Base-by-base conservation (phyloP, 2,113 vertebrate genomes). In the Eulemur macaco region DNA sequence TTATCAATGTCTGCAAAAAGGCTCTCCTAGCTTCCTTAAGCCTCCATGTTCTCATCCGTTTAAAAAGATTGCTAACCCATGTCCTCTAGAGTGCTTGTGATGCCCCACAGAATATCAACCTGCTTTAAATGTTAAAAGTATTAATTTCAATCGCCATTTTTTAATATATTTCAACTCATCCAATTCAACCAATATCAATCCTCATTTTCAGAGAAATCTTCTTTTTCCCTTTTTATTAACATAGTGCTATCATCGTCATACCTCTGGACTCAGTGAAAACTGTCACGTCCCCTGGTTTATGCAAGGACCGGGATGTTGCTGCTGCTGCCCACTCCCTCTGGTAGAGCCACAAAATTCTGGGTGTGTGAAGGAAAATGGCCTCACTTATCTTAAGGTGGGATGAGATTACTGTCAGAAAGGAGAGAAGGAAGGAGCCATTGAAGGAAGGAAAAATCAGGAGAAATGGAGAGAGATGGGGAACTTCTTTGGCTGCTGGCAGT, bases 121-220 rank as follows among this genome's bases (percentile, higher is more conserved):
- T 86, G 25, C 21, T 76, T 81, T 76, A 78, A 89, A 39, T 92
- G 1, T 81, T 94, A 56, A 80, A 94, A 81, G 66, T 45, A 52
- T 37, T 90, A 54, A 34, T 76, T 77, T 63, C 6, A 66, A 17
- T 56, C 31, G 34, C 68, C 14, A 42, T 64, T 63, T 78, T 64
- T 47, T 73, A 66, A 58, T 58, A 12, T 1, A 39, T 20, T 63
- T 71, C 10, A 47, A 37, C 52, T 80, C n/a, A 23, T 31, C 58
- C 47, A 47, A 71, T 71, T 50, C 42, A 77, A 80, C 18, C 34
- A 45, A 21, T 39, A 50, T 45, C 6, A 82, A 42, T 29, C 25
- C 12, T 85, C 42, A 82, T 76, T 90, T 94, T 89, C 6, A n/a
- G 20, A 73, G 56, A 91, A 66, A 25, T 78, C 5, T 74, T 7